Base-by-base conservation (phyloP, 2,888 invertebrate genomes). In the Priapulus caudatus region DNA sequence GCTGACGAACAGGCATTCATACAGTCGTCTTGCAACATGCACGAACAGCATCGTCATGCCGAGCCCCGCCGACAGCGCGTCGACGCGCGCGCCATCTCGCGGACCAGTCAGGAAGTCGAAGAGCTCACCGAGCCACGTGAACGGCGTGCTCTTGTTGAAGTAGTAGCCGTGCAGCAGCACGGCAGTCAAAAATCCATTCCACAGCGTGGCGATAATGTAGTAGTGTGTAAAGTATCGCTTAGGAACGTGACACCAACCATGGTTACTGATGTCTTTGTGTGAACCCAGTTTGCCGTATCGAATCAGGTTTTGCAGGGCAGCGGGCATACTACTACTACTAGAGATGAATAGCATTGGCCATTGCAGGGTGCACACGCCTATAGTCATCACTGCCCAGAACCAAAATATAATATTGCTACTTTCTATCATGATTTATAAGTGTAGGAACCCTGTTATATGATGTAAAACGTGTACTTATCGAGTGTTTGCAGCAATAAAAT, bases 1-100 rank as follows among this genome's bases (percentile, higher is more conserved):
- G 67, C 83, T 87, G 20, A 91, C 72, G 65, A 73, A 84, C 61
- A 81, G 78, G 0, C 86, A 83, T 72, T 92, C 92, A 63, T 86
- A 87, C 54, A 84, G 78, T 59, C 92, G 76, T 59, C 86, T 76
- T 48, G 74, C 72, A 56, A 83, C 81, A 65, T 90, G 89, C 20
- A 84, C 56, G 0, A 79, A 77, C 1, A 87, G 67, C 18, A 89
- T 69, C 1, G 72, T 58, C 43, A 80, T 67, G 0, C 79, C 82
- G 23, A 85, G 64, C 1, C 82, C 64, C 0, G 79, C 19, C 4
- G 54, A 19, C 4, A 48, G 5, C 49, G 46, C 51, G 45, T 20
- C 20, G 16, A 51, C 22, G 33, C 5, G 10, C 5, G 33, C 33
- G 33, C 4, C 4, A 46, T 4, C 43, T 23, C 50, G 4, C 22